A percentile compares a stretch with the other conserved stretches of the same genome.
phyloP scores from a whole-genome alignment of 2,113 vertebrate genomes.

The Indri indri region DNA sequence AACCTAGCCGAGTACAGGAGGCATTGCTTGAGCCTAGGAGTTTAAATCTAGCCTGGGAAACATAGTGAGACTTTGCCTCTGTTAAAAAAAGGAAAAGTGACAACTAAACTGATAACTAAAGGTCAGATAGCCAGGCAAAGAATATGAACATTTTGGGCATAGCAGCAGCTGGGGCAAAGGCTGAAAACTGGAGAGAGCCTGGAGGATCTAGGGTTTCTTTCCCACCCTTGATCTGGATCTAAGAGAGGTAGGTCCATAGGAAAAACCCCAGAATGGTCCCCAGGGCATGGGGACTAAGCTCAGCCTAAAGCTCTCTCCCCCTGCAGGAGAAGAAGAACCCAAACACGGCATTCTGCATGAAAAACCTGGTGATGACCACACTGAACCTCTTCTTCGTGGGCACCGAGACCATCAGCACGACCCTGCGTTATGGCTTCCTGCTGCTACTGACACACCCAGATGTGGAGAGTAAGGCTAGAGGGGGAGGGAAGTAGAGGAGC shows the following conservation, averaged over 20 bases:
- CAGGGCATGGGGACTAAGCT: neutral
- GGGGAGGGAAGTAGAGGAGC: rapidly evolving
- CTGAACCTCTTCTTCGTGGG: slow-evolving; percentile 87
- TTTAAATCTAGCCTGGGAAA: too few species aligned
- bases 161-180: neutral
- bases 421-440: slow-evolving; percentile 84
- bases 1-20: too few species aligned
- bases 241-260: neutral
- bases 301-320: neutral
- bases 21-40: too few species aligned
- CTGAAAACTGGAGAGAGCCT: neutral
- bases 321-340: slow-evolving; percentile 83
- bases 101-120: too few species aligned
- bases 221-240: neutral
- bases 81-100: too few species aligned
- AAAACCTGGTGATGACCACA: slow-evolving; percentile 83
- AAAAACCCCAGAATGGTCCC: neutral
- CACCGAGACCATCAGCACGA: slow-evolving; percentile 88
- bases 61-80: too few species aligned
- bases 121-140: too few species aligned
- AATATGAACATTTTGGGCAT: neutral
- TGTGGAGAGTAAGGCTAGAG: slow-evolving; percentile 82
- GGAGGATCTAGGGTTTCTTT: neutral
- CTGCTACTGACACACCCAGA: slow-evolving; percentile 87
- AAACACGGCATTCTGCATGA: slow-evolving; percentile 82